Evolutionary conservation across 2,113 vertebrate genomes (phyloP), one percentile per base, ranked within the genome.

Genomic region (Nothoprocta perdicaria): DNA sequence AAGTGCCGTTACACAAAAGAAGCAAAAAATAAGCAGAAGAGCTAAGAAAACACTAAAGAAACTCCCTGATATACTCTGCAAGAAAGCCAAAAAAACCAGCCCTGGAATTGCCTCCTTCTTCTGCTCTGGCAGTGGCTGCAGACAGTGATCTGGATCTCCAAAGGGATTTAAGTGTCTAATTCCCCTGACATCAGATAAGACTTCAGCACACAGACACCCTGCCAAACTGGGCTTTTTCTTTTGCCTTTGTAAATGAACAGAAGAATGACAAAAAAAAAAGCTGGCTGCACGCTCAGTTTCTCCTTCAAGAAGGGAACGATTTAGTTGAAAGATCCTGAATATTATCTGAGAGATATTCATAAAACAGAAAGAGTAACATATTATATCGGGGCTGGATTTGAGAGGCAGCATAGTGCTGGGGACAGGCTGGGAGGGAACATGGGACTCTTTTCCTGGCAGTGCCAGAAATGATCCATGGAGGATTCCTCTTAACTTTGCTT

Each of bases 131-230:
- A 0, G 1, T 85, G 67, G 75, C 82, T 68, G 68, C 55, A 85
- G 57, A 57, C 24, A 1, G 62, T 88, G 50, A 46, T 80, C 76
- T 91, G 90, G 72, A 83, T 68, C 68, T 52, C 82, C 61, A 38
- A 41, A 24, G n/a, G 73, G 80, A 90, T 95, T 93, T 90, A 80
- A 60, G 52, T 17, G 71, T 45, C 40, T 86, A 89, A 88, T 84
- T 95, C 86, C 46, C 38, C 48, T 74, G 85, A 83, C 85, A 88
- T 92, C 73, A 90, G 82, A 84, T 94, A 94, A 92, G 84, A 84
- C 67, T 81, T 77, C 71, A 84, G 53, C 68, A 66, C 27, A 52
- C 31, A 79, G 71, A 75, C 9, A 46, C 10, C 26, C 46, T 2
- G 3, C 65, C 79, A 94, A 84, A 87, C 72, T 40, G 17, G 19